Conservation (phyloP, 2,888 invertebrate genomes). For the Platypus cylindrus region DNA sequence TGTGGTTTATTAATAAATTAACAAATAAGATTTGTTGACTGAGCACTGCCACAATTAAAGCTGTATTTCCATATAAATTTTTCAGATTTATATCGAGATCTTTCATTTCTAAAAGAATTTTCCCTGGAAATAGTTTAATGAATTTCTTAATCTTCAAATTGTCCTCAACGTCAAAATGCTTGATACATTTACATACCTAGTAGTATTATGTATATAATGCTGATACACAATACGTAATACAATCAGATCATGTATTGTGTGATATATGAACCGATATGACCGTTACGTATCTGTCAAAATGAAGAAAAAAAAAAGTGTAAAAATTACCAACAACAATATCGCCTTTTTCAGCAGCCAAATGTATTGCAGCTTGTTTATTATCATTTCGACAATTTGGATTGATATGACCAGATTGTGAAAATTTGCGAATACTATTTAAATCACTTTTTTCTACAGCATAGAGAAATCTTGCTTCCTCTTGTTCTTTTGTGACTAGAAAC, state of each 20-base stretch:
- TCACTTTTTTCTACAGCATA: constrained; percentile 12
- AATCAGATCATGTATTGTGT: too few species aligned
- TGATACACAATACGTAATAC: too few species aligned
- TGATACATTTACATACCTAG: too few species aligned
- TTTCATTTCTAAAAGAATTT: too few species aligned
- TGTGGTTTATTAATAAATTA: constrained; percentile 14
- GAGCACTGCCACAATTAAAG: constrained; percentile 6
- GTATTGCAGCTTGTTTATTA: constrained; percentile 15
- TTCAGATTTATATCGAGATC: too few species aligned
- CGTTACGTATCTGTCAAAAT: too few species aligned
- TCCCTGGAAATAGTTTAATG: too few species aligned
- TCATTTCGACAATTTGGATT: constrained; percentile 14
- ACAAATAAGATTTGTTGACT: constrained; percentile 9
- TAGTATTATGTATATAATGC: too few species aligned
- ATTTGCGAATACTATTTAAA: constrained; percentile 8
- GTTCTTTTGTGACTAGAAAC: constrained; percentile 5
- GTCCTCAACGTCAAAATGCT: too few species aligned
- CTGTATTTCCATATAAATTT: constrained; percentile 5
- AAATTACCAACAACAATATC: constrained; percentile 10
- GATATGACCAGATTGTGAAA: constrained; percentile 13
- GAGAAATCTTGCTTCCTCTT: constrained; percentile 7
- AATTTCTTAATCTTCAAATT: too few species aligned
- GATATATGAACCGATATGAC: too few species aligned
- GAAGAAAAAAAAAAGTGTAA: too few species aligned
- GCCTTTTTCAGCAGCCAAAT: constrained; percentile 18